A percentile compares a stretch with the other conserved stretches of the same genome.
Conservation (phyloP, 2,888 invertebrate species). For the Odontocolon sp. region DNA sequence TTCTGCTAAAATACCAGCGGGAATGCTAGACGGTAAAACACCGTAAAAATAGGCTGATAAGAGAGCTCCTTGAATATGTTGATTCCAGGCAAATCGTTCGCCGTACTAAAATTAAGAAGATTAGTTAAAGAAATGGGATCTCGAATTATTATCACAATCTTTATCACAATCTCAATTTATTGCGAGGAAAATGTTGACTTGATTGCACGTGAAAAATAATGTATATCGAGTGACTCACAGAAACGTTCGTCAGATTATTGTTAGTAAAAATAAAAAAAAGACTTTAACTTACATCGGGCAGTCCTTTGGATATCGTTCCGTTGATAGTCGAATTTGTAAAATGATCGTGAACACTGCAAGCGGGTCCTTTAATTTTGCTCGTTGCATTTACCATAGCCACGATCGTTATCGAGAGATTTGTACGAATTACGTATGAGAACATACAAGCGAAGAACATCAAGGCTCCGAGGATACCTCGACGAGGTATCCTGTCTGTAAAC, state of each 20-base stretch:
- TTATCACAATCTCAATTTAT: background rate
- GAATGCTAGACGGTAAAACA: constrained; percentile 75
- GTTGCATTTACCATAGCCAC: constrained; percentile 76
- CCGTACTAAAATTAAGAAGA: constrained; percentile 70
- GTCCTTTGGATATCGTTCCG: constrained; percentile 20
- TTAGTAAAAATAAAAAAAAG: background rate
- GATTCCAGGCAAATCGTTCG: constrained; percentile 75
- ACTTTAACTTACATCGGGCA: constrained; percentile 67
- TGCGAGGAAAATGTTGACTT: too few relatives aligned
- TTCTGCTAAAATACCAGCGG: constrained; percentile 77
- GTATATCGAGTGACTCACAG: too few relatives aligned
- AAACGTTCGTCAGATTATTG: background rate
- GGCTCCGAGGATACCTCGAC: constrained; percentile 83
- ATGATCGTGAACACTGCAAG: constrained; percentile 55
- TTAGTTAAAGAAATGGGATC: background rate
- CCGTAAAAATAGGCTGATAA: constrained; percentile 77
- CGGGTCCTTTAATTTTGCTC: constrained; percentile 59
- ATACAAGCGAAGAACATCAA: constrained; percentile 90
- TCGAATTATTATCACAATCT: too few relatives aligned
- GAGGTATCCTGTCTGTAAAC: constrained; percentile 82
- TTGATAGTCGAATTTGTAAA: constrained; percentile 35
- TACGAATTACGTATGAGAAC: constrained; percentile 89
- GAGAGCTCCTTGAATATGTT: constrained; percentile 73
- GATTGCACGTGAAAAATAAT: too few relatives aligned
- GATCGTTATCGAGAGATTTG: constrained; percentile 87